Conservation (phyloP, 2,113 vertebrate species). For the Theristicus caerulescens region DNA sequence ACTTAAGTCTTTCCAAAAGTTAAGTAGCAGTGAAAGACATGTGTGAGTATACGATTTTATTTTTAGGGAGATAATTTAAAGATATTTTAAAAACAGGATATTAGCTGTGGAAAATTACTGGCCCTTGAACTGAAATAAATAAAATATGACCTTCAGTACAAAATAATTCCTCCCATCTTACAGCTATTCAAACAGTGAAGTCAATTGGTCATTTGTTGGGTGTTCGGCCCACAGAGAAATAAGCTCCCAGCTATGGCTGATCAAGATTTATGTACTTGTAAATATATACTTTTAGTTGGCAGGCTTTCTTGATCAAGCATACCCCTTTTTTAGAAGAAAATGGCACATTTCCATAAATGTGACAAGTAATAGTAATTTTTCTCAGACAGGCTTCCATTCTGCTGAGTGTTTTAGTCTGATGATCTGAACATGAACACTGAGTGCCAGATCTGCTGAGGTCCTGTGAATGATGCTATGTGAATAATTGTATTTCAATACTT, state of each 20-base stretch:
- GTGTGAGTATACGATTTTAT: slow-evolving; percentile 9
- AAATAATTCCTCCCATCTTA: slow-evolving; percentile 32
- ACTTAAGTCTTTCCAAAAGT: neutral
- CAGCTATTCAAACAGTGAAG: slow-evolving; percentile 32
- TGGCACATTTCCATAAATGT: slow-evolving; percentile 49
- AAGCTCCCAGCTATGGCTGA: neutral
- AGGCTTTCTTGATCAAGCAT: slow-evolving; percentile 30
- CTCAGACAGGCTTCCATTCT: slow-evolving; percentile 34
- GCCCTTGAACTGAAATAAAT: slow-evolving; percentile 47
- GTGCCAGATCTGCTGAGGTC: neutral
- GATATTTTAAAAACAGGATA: slow-evolving; percentile 45
- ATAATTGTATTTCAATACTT: neutral
- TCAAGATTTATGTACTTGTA: slow-evolving; percentile 58
- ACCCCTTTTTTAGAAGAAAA: slow-evolving; percentile 29
- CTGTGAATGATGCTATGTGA: neutral
- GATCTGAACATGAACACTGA: neutral
- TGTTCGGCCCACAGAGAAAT: slow-evolving; percentile 1
- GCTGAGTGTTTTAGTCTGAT: slow-evolving; percentile 8
- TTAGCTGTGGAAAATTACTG: slow-evolving; percentile 54
- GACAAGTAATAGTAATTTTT: slow-evolving; percentile 44
- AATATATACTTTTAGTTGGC: slow-evolving; percentile 40
- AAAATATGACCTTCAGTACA: slow-evolving; percentile 40
- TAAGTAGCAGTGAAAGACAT: slow-evolving; percentile 1
- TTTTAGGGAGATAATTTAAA: slow-evolving; percentile 50
- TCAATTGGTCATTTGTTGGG: slow-evolving; percentile 37